These are phyloP conservation scores for Drosophila mojavensis DNA, from an alignment of 1,140 invertebrate genomes.

Conservation along the genomic window DNA sequence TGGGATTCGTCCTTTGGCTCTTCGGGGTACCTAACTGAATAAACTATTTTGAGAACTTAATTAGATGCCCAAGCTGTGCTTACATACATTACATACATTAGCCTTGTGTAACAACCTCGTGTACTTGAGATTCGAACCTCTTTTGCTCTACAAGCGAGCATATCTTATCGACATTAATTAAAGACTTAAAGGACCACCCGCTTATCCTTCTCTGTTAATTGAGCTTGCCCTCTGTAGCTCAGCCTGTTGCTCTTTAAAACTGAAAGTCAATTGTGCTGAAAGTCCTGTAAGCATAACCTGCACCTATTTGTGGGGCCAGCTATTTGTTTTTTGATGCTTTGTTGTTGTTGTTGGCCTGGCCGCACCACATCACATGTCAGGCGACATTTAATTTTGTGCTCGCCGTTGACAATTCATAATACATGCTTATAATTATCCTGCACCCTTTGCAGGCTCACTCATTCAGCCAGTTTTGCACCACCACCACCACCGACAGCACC, in stretches of 20 bases:
- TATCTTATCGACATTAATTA: too few species aligned
- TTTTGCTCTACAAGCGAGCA: too few species aligned
- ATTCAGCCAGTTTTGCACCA: slow-evolving; percentile 30
- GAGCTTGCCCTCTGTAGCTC: not conserved
- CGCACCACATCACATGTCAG: slow-evolving; percentile 34
- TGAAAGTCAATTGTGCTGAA: slow-evolving; percentile 1
- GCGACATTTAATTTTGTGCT: slow-evolving; percentile 42
- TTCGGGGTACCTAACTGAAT: too few species aligned
- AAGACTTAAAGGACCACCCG: too few species aligned
- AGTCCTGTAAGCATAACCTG: not conserved
- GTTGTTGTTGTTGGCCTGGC: not conserved
- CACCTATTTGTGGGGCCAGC: not conserved
- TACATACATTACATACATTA: too few species aligned
- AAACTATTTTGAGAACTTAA: too few species aligned
- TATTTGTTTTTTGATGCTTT: not conserved
- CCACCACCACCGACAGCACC: not conserved
- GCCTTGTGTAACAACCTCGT: too few species aligned
- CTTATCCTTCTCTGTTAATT: too few species aligned
- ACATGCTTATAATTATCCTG: slow-evolving; percentile 51
- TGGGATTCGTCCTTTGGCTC: too few species aligned
- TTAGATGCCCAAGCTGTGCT: too few species aligned
- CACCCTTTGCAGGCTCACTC: slow-evolving; percentile 52
- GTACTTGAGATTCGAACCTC: too few species aligned
- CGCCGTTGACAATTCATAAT: slow-evolving; percentile 49
- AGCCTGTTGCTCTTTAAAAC: slow-evolving; percentile 1